phyloP scores from a whole-genome alignment of 92 coral and sea anemone genomes.

The Chrysogorgia sp. region DNA sequence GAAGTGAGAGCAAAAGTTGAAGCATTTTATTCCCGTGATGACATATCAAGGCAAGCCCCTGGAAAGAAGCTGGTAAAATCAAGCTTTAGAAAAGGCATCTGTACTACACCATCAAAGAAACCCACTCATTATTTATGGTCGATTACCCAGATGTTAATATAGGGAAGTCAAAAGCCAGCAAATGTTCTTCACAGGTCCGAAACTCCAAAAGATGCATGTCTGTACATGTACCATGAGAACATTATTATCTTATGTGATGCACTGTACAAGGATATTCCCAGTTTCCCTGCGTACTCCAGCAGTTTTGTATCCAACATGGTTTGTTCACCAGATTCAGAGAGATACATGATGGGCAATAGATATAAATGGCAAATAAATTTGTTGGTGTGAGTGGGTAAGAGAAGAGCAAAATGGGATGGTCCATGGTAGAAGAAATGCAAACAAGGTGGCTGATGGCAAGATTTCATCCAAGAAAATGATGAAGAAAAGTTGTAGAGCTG shows the following conservation, averaged over 20 bases:
- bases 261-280: slow-evolving; percentile 53
- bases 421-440: not conserved
- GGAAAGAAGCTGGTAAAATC: slow-evolving; percentile 51
- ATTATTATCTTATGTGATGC: slow-evolving; percentile 50
- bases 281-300: slow-evolving; percentile 46
- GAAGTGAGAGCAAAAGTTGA: slow-evolving; percentile 50
- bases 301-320: slow-evolving; percentile 26
- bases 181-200: slow-evolving; percentile 63
- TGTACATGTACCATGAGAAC: slow-evolving; percentile 58
- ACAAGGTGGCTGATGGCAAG: slow-evolving; percentile 2
- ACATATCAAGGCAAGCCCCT: slow-evolving; percentile 60
- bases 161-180: slow-evolving; percentile 57
- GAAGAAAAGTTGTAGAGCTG: slow-evolving; percentile 49
- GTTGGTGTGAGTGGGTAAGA: no score
- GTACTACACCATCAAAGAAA: slow-evolving; percentile 57
- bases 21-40: slow-evolving; percentile 44
- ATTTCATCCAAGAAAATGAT: slow-evolving; percentile 53
- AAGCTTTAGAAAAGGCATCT: slow-evolving; percentile 63
- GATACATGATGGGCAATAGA: slow-evolving; percentile 49
- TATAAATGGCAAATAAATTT: slow-evolving; percentile 23
- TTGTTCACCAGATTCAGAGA: slow-evolving; percentile 25
- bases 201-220: slow-evolving; percentile 60
- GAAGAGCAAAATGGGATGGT: no score
- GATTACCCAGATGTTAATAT: slow-evolving; percentile 56
- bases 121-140: slow-evolving; percentile 63